phyloP scores from a whole-genome alignment of 2,113 vertebrate genomes.

The Anarhynchus alexandrinus region DNA sequence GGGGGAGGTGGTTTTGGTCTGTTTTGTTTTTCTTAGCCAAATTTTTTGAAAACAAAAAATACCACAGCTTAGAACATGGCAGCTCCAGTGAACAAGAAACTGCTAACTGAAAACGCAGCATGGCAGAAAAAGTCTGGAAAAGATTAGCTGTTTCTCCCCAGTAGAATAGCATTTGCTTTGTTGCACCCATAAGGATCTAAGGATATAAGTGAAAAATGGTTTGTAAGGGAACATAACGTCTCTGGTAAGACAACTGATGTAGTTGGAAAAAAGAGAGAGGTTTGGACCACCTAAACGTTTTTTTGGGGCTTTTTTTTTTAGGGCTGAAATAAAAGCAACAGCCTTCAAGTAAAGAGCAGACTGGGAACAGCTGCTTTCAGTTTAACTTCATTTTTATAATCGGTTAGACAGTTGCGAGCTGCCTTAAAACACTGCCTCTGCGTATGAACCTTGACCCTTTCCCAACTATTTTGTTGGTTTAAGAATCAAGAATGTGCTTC shows the following conservation, averaged over 20 bases:
- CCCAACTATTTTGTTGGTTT: neutral
- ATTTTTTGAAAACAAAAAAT: neutral
- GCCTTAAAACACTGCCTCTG: neutral
- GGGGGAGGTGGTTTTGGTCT: neutral
- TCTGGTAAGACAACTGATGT: neutral
- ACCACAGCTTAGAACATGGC: neutral
- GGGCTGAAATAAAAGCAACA: neutral
- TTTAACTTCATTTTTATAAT: neutral
- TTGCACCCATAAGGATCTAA: neutral
- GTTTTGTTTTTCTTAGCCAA: neutral
- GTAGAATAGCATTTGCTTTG: neutral
- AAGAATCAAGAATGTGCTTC: neutral
- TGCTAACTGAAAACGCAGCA: neutral
- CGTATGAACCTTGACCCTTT: neutral
- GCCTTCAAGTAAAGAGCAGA: neutral
- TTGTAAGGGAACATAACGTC: neutral
- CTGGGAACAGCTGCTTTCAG: neutral
- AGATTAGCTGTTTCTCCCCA: neutral
- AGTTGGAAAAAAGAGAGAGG: neutral
- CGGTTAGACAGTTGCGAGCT: neutral
- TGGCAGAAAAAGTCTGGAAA: neutral
- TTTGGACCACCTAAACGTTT: neutral
- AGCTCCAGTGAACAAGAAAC: neutral
- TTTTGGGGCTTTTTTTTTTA: neutral
- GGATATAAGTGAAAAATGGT: neutral